These are phyloP conservation scores for Cladopsammia gracilis DNA, from an alignment of 64 coral and sea anemone species.

Conservation along the genomic window DNA sequence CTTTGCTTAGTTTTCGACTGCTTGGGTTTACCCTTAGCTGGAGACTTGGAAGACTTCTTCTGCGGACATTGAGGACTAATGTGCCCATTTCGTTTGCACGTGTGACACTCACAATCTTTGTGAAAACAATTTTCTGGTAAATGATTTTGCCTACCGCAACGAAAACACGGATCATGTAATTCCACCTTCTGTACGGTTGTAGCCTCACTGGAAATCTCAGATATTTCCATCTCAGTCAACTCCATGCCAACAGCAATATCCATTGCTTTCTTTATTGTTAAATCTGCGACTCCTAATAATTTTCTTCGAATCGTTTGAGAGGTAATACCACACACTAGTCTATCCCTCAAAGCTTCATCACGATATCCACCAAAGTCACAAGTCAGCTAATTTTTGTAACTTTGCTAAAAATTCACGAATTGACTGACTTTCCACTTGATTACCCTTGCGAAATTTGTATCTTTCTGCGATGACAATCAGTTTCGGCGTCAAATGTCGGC, in stretches of 20 bases:
- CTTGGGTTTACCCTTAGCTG: background rate
- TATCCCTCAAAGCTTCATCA: conserved; percentile 39
- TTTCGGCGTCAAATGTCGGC: background rate
- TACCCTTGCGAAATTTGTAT: conserved; percentile 31
- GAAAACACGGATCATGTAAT: background rate
- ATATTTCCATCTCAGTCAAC: background rate
- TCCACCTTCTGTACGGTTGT: background rate
- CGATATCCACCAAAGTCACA: conserved; percentile 11
- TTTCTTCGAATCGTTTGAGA: background rate
- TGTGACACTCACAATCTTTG: conserved; percentile 38
- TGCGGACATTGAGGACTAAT: conserved; percentile 35
- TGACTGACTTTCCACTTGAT: conserved; percentile 45
- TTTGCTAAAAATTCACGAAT: conserved; percentile 33
- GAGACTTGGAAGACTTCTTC: background rate
- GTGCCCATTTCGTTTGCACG: conserved; percentile 10
- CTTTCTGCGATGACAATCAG: conserved; percentile 4
- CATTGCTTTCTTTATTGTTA: conserved; percentile 33
- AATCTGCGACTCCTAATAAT: conserved; percentile 1
- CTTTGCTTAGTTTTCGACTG: background rate
- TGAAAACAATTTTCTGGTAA: conserved; percentile 22
- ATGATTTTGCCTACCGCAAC: conserved; percentile 19
- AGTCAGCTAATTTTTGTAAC: conserved; percentile 34
- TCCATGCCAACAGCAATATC: conserved; percentile 42
- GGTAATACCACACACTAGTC: conserved; percentile 14
- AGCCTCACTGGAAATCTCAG: background rate